Conservation (phyloP, 2,888 invertebrate genomes). For the Amitus sp. region DNA sequence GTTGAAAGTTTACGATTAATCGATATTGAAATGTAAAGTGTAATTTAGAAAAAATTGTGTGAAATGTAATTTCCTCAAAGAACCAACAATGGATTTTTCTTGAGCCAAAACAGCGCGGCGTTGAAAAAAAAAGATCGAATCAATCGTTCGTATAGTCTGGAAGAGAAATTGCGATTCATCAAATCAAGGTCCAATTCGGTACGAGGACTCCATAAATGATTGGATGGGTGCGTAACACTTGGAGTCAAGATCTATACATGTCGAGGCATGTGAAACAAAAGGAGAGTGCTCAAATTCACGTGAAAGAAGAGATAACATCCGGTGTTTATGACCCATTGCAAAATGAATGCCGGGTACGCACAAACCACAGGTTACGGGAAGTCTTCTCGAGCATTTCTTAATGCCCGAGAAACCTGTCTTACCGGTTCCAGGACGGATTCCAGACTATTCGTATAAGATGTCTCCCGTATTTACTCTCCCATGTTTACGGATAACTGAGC, state of each 20-base stretch:
- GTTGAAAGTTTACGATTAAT: too few relatives aligned
- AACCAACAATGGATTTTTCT: too few relatives aligned
- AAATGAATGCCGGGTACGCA: constrained; percentile 22
- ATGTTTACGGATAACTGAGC: constrained; percentile 3
- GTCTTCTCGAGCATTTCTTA: constrained; percentile 19
- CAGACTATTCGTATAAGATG: constrained; percentile 1
- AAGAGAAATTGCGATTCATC: too few relatives aligned
- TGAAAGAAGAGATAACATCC: constrained; percentile 30
- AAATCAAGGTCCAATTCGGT: background rate
- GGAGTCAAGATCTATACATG: background rate
- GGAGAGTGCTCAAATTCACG: constrained; percentile 28
- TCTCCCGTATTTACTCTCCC: constrained; percentile 26
- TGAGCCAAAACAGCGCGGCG: too few relatives aligned
- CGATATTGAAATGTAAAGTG: too few relatives aligned
- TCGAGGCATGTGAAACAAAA: background rate
- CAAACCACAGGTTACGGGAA: constrained; percentile 29
- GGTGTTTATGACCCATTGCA: constrained; percentile 31
- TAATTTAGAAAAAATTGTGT: too few relatives aligned
- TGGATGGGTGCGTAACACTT: background rate
- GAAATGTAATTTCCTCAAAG: too few relatives aligned
- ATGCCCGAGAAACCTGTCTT: constrained; percentile 31
- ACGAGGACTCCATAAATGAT: background rate
- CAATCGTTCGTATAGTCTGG: too few relatives aligned
- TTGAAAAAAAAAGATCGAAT: too few relatives aligned
- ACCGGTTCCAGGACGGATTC: constrained; percentile 25